Evolutionary conservation across 2,113 vertebrate genomes (phyloP), one percentile per base, ranked within the genome.

Genomic region (Hypocryptadius cinnamomeus): DNA sequence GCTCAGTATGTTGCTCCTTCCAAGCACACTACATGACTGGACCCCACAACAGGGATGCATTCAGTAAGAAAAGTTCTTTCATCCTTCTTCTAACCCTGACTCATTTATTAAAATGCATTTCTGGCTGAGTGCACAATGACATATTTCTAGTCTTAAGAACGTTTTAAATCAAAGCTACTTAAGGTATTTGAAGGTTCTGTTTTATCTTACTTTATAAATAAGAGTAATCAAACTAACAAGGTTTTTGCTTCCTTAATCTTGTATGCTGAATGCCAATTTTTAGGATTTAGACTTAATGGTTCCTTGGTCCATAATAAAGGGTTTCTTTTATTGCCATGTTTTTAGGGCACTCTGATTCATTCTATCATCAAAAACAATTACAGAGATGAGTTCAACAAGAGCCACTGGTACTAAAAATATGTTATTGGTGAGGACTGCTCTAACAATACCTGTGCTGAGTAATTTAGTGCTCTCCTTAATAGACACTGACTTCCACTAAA

Each of bases 311-410:
- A 56, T 25, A 94, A 90, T 33, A 66, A 59, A 23, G 23, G 23
- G 21, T 17, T 91, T 91, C 4, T 57, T 91, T 61, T 56, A 33
- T 45, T 91, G n/a, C 87, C 37, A 44, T 54, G 69, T 81, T 60
- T 88, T 80, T 70, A 66, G 78, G 45, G 79, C 48, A 60, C 13
- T 78, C 35, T 88, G 51, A 92, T 73, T 86, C 69, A 92, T 83
- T 90, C 11, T 2, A 63, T 86, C 64, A 84, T 73, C 68, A 90
- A 94, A 96, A 80, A 61, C 69, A 92, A 88, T 92, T 90, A 91
- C 30, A 80, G 64, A 74, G 61, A 84, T 86, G 72, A 93, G 56
- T 35, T 79, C 77, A 74, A 35, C 60, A 77, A 21, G 72, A 84
- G 56, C 79, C 48, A 96, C 51, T 40, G 39, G 82, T 56, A 59